Conservation (phyloP, 2,113 vertebrate genomes). For the Dicerorhinus sumatrensis region DNA sequence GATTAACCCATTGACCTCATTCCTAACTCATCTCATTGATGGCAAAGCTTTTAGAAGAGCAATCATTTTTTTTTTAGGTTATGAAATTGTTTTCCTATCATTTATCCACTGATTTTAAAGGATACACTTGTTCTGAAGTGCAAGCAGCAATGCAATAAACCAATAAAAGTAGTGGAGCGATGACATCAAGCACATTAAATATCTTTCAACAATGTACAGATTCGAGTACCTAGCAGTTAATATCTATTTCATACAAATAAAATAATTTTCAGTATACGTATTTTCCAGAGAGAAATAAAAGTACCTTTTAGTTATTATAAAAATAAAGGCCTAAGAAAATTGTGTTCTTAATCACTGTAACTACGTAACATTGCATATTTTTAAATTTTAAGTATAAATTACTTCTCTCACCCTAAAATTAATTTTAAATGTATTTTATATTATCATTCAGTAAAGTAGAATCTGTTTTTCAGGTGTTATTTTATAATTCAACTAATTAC, state of each 20-base stretch:
- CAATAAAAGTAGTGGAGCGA: constrained; percentile 23
- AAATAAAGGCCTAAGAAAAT: constrained; percentile 7
- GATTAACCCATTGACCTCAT: constrained; percentile 90
- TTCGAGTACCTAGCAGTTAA: background rate
- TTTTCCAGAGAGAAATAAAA: background rate
- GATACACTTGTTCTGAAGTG: constrained; percentile 24
- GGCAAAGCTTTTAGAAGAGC: constrained; percentile 68
- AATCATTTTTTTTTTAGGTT: constrained; percentile 36
- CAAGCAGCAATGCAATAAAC: constrained; percentile 53
- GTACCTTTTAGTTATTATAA: constrained; percentile 2
- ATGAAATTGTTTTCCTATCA: constrained; percentile 71
- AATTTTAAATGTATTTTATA: constrained; percentile 15
- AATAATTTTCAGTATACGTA: background rate
- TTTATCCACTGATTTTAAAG: constrained; percentile 61
- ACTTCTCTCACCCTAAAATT: constrained; percentile 15
- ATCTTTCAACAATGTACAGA: background rate
- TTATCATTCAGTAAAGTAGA: background rate
- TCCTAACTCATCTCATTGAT: constrained; percentile 83
- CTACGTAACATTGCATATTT: background rate
- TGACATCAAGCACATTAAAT: constrained; percentile 36
- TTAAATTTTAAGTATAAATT: constrained; percentile 43
- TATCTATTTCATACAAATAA: constrained; percentile 31
- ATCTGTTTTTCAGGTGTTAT: background rate
- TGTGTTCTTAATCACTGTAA: constrained; percentile 10
- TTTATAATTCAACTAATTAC: background rate